Percentiles rank a stretch among this genome's conserved stretches.
phyloP scores from a whole-genome alignment of 2,113 vertebrate genomes.

The Grammomys dolichurus region DNA sequence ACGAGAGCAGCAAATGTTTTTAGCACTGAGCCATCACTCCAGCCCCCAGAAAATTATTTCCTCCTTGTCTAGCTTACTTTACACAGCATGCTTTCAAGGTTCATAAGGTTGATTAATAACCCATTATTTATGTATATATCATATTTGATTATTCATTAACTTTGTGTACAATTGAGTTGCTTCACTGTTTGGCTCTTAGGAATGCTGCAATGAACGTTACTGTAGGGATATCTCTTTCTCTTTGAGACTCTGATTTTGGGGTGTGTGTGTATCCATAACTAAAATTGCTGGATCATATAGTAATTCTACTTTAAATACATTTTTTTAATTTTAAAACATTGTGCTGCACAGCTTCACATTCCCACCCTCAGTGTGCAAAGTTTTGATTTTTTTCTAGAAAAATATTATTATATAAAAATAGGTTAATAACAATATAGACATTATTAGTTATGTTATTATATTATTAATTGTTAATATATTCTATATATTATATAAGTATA shows the following conservation, averaged over 20 bases:
- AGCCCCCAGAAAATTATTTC: background rate
- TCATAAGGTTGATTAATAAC: background rate
- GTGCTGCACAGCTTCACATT: background rate
- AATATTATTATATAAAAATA: too few relatives aligned
- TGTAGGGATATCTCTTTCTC: background rate
- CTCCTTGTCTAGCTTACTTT: background rate
- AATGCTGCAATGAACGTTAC: background rate
- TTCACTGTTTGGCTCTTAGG: background rate
- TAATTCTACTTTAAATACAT: background rate
- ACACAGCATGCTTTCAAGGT: background rate
- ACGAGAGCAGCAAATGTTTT: background rate
- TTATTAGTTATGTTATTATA: background rate
- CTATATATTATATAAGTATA: background rate
- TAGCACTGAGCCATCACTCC: background rate
- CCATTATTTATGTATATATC: background rate
- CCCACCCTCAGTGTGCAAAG: accelerated
- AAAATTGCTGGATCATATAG: background rate
- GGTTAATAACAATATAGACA: too few relatives aligned
- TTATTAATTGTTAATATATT: background rate
- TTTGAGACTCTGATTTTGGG: background rate
- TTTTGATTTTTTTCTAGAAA: background rate
- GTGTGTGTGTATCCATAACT: background rate
- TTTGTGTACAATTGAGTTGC: background rate
- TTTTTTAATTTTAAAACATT: slow-evolving; percentile 27
- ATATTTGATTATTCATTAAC: background rate